Base-by-base conservation (phyloP, 2,797 vertebrate species). In the Hydrophis major region DNA sequence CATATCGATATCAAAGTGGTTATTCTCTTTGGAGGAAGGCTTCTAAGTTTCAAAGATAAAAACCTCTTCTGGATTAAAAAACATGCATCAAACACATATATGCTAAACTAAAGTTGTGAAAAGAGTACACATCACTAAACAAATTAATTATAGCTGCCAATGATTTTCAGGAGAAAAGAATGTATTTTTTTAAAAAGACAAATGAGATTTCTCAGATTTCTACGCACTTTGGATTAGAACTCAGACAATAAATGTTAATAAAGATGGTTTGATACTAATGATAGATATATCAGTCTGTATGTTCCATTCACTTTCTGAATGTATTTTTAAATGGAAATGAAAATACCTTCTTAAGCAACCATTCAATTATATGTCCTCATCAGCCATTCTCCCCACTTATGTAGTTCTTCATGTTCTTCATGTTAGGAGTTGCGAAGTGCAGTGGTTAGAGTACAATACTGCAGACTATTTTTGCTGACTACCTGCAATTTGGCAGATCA, bases 1-100 rank as follows among this genome's bases (percentile, higher is more conserved):
- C 98, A 98, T 98, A 98, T 98, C 97, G 96, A 95, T 97, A 98
- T 98, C 98, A 98, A 98, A 98, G 98, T 95, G 97, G 95, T 95
- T 92, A 96, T 97, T 96, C 92, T 91, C 92, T 97, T 96, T 95
- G 91, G 91, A 95, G 92, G 42, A 92, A 96, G 93, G 93, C 14
- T 96, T 96, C 91, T 96, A 95, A 96, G 25, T 83, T 83, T 83
- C 37, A 83, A 47, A 83, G 20, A 83, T 83, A 83, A 83, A 83
- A 83, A 83, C 0, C 42, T 37, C 10, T 47, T 83, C 74, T 47
- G 74, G 10, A 47, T 47, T 83, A 83, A 83, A 83, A 20, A 83
- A 83, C 37, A 83, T 12, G 2, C 20, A 47, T 10, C 42, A 83
- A 83, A 83, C 10, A 47, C 20, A 47, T 83, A 22, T 12, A 83